Conservation (phyloP, 2,888 invertebrate genomes). For the Hoplodrina ambigua region DNA sequence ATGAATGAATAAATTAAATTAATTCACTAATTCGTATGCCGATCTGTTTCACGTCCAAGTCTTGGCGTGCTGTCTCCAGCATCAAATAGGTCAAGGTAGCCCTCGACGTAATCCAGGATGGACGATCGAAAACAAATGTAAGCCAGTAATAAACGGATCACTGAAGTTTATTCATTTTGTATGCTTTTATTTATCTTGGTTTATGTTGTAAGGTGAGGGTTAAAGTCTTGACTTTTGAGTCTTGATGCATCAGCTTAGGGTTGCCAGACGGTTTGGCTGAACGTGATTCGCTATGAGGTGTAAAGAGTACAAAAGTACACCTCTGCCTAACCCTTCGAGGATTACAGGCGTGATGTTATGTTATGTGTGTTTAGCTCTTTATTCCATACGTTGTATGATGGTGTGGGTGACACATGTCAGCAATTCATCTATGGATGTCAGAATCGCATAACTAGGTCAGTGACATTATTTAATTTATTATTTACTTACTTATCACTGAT, state of each 20-base stretch:
- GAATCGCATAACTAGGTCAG: no score
- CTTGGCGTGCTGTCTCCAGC: slow-evolving; percentile 40
- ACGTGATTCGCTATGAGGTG: no score
- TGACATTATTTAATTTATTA: no score
- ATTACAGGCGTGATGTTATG: no score
- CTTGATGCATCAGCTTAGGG: slow-evolving; percentile 18
- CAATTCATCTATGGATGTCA: no score
- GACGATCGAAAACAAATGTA: slow-evolving; percentile 37
- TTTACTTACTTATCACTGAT: no score
- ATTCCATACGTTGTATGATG: no score
- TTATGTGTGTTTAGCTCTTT: no score
- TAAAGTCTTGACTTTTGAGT: background rate
- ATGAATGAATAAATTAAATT: slow-evolving; percentile 5
- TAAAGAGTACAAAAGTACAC: no score
- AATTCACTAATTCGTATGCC: background rate
- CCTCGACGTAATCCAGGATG: slow-evolving; percentile 21
- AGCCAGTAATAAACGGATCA: slow-evolving; percentile 41
- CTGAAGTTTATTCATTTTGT: slow-evolving; percentile 25
- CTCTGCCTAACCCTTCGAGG: no score
- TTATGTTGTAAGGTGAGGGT: slow-evolving; percentile 30
- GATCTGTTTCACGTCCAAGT: slow-evolving; percentile 30
- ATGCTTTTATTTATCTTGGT: slow-evolving; percentile 30
- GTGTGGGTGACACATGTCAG: no score
- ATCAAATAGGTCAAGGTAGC: slow-evolving; percentile 37
- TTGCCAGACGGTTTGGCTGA: background rate